Evolutionary conservation across 1,140 invertebrate species (phyloP).

Genomic region (Schmidtea mediterranea): DNA sequence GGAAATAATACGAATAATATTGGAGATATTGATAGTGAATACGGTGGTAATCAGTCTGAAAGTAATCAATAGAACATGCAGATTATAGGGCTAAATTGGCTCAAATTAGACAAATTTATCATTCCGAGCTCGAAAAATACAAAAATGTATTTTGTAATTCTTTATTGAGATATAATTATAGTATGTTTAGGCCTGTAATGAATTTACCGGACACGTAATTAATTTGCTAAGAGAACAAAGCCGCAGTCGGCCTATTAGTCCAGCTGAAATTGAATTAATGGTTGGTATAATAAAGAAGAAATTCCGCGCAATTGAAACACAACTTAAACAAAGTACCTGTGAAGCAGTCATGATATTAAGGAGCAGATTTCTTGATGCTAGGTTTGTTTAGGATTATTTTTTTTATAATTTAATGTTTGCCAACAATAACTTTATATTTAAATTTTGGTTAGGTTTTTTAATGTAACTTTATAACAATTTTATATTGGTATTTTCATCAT

Average conservation of each 20-base stretch:
- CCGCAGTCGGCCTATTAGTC: constrained; percentile 72
- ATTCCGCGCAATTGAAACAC: constrained; percentile 98
- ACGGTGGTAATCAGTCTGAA: no score
- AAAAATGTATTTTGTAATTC: constrained; percentile 38
- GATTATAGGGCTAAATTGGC: constrained; percentile 92
- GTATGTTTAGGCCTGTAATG: constrained; percentile 45
- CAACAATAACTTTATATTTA: neutral
- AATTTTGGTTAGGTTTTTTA: no score
- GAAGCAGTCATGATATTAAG: constrained; percentile 99
- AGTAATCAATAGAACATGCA: constrained; percentile 62
- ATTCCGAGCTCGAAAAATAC: constrained; percentile 95
- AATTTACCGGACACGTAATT: constrained; percentile 98
- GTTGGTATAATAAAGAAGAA: constrained; percentile 98
- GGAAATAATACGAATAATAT: constrained; percentile 57
- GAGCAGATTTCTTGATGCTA: constrained; percentile 66
- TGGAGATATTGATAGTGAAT: no score
- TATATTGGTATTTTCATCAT: no score
- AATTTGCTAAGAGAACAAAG: constrained; percentile 87
- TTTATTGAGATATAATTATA: neutral
- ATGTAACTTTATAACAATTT: no score
- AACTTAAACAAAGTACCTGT: constrained; percentile 87
- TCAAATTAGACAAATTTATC: constrained; percentile 96
- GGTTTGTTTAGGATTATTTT: constrained; percentile 27
- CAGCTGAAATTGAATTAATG: constrained; percentile 95
- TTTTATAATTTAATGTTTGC: neutral